Conservation (phyloP, 2,888 invertebrate genomes). For the Phengaris alcon region DNA sequence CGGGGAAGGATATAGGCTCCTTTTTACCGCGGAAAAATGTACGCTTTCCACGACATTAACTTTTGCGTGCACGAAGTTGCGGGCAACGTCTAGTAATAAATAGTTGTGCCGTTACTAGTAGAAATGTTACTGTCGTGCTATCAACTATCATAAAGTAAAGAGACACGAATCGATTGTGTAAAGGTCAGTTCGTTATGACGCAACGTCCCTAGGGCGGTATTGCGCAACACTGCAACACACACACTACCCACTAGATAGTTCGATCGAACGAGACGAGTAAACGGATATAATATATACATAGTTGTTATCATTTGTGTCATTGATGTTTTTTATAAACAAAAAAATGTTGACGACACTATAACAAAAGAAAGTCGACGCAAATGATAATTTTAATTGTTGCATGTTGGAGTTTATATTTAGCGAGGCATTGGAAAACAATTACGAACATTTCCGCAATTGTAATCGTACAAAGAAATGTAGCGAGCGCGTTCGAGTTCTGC, state of each 20-base stretch:
- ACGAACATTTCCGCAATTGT: constrained; percentile 34
- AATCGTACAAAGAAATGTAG: constrained; percentile 53
- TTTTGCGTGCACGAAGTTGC: too few species aligned
- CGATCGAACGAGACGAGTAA: constrained; percentile 3
- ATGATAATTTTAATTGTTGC: neutral
- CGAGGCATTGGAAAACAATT: constrained; percentile 30
- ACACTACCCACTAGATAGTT: constrained; percentile 30
- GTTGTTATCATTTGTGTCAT: neutral
- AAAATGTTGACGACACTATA: neutral
- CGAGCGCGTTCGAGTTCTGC: constrained; percentile 49
- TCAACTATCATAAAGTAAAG: constrained; percentile 20
- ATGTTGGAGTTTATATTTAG: constrained; percentile 10
- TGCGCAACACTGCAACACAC: constrained; percentile 65
- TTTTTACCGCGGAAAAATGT: too few species aligned
- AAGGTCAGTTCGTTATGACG: constrained; percentile 72
- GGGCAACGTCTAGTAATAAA: too few species aligned
- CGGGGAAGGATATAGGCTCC: too few species aligned
- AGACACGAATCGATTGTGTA: constrained; percentile 63
- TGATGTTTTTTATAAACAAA: neutral
- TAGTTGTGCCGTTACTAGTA: neutral
- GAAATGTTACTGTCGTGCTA: neutral
- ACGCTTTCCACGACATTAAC: too few species aligned
- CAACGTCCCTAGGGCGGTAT: constrained; percentile 59
- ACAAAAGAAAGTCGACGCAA: constrained; percentile 9
- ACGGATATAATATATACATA: neutral